phyloP scores from a whole-genome alignment of 2,888 invertebrate species.

The Ochropleura plecta region DNA sequence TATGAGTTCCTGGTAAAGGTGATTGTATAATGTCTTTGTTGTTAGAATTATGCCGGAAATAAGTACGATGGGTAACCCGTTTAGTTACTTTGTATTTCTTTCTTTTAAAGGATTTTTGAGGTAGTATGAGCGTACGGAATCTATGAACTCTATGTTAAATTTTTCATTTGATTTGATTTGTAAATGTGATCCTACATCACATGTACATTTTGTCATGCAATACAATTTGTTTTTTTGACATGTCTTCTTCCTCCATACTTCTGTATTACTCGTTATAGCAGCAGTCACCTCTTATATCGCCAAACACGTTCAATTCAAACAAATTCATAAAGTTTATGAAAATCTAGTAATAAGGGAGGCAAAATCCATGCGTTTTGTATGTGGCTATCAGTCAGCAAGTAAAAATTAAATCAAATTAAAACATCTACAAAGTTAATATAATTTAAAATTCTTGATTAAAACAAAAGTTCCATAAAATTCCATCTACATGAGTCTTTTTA shows the following conservation, averaged over 20 bases:
- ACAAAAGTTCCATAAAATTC: no score
- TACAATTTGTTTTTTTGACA: neutral
- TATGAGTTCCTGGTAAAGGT: slow-evolving; percentile 57
- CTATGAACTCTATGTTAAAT: neutral
- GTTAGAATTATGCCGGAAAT: slow-evolving; percentile 14
- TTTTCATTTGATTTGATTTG: neutral
- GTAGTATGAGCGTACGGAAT: neutral
- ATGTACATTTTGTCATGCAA: no score
- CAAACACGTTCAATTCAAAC: neutral
- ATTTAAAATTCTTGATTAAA: no score
- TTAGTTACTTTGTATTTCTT: slow-evolving; percentile 18
- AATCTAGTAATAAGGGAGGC: no score
- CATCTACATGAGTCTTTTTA: neutral
- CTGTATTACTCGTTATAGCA: neutral
- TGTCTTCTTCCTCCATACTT: neutral
- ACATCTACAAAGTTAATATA: neutral
- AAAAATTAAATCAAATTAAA: neutral
- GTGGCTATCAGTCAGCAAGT: neutral
- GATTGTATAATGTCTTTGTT: slow-evolving; percentile 49
- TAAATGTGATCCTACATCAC: neutral
- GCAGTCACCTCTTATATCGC: neutral
- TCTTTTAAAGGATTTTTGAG: neutral
- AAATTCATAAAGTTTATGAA: no score
- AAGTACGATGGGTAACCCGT: neutral
- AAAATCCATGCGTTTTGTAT: no score